Evolutionary conservation across 2,113 vertebrate genomes (phyloP).

Genomic region (Ophiodon elongatus): DNA sequence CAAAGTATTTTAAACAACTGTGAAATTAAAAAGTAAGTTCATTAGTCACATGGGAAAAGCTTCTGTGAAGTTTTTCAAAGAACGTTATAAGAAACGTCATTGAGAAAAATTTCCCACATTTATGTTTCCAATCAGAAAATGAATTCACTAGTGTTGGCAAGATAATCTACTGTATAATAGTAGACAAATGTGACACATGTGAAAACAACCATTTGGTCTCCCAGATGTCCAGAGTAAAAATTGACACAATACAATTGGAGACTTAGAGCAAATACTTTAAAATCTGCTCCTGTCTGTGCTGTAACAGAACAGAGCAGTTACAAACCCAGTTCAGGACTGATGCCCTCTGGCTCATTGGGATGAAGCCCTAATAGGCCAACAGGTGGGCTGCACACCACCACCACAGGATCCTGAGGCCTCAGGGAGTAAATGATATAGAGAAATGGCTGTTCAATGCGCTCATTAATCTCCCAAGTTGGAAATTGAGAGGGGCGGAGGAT

Average conservation of each 20-base stretch:
- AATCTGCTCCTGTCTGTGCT: conserved; percentile 24
- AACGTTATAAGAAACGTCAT: neutral
- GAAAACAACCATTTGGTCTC: neutral
- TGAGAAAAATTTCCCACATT: neutral
- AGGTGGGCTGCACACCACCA: conserved; percentile 76
- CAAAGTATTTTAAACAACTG: neutral
- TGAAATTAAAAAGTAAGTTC: neutral
- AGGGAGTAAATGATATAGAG: conserved; percentile 82
- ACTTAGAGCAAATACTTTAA: neutral
- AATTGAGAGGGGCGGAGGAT: conserved; percentile 77
- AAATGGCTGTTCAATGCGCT: conserved; percentile 75
- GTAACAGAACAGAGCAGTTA: conserved; percentile 10
- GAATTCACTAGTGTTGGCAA: neutral
- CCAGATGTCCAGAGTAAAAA: neutral
- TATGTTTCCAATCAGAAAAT: neutral
- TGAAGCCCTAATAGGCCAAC: conserved; percentile 70
- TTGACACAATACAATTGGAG: neutral
- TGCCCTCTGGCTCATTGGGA: conserved; percentile 43
- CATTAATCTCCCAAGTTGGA: conserved; percentile 83
- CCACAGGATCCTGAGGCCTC: conserved; percentile 65
- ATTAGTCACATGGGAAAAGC: neutral
- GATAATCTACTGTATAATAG: neutral
- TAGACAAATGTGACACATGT: neutral
- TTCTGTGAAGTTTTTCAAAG: neutral
- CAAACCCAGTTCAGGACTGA: conserved; percentile 15